These are phyloP conservation scores for Nineta flava DNA, from an alignment of 2,888 invertebrate genomes.

Conservation along the genomic window DNA sequence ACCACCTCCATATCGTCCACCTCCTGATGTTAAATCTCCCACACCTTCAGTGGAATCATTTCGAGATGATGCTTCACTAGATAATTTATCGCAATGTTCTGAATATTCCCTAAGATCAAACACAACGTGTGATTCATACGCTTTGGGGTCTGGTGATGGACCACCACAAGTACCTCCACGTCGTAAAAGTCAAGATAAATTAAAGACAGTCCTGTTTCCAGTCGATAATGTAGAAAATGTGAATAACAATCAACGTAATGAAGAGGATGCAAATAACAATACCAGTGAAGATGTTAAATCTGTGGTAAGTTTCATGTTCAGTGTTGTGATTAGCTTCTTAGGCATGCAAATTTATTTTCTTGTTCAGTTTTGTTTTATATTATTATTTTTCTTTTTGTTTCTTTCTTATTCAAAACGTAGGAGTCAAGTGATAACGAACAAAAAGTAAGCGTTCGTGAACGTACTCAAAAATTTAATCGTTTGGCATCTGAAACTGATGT, in stretches of 20 bases:
- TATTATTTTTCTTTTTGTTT: conserved; percentile 1
- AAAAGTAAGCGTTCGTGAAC: conserved; percentile 77
- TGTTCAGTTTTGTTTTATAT: background rate
- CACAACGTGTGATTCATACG: conserved; percentile 6
- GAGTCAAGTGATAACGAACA: conserved; percentile 33
- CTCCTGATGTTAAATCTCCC: conserved; percentile 23
- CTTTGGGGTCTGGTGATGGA: conserved; percentile 12
- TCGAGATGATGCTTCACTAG: conserved; percentile 7
- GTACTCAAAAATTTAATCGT: conserved; percentile 82
- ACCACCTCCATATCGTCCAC: conserved; percentile 39
- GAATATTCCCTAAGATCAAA: conserved; percentile 15
- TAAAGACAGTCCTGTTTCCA: conserved; percentile 23
- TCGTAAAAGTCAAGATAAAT: conserved; percentile 34
- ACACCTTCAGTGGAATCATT: conserved; percentile 21
- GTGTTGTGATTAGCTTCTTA: too few relatives aligned
- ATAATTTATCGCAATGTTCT: conserved; percentile 19
- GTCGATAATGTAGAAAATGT: conserved; percentile 23
- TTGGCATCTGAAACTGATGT: conserved; percentile 70
- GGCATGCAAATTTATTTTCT: background rate
- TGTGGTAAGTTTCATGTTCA: background rate
- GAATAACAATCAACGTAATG: conserved; percentile 11
- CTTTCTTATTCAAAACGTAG: conserved; percentile 1
- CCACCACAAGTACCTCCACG: conserved; percentile 39
- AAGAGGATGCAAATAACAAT: conserved; percentile 15
- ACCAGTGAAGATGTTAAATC: conserved; percentile 17